Conservation (phyloP, 2,888 invertebrate species). For the Tryphoninae sp. region DNA sequence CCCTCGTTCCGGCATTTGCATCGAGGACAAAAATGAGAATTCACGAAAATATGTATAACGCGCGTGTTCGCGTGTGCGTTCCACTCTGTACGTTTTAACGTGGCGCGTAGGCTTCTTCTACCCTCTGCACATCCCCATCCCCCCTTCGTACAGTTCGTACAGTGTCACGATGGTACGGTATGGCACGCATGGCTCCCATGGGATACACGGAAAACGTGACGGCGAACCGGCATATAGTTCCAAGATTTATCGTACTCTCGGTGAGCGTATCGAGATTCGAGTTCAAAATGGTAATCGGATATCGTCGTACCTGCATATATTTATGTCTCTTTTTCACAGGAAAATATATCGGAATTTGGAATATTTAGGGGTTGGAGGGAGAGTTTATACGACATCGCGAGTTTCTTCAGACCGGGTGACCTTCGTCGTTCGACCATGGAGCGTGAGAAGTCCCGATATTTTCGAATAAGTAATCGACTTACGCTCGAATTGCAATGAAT, state of each 20-base stretch:
- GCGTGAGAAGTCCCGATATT: too few relatives aligned
- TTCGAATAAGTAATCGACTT: too few relatives aligned
- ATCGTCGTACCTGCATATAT: not conserved
- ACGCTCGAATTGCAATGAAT: too few relatives aligned
- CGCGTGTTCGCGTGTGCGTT: slow-evolving; percentile 25
- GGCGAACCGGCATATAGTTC: slow-evolving; percentile 42
- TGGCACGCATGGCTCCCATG: slow-evolving; percentile 17
- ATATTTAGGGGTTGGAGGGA: not conserved
- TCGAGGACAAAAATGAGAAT: slow-evolving; percentile 49
- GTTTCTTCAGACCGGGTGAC: too few relatives aligned
- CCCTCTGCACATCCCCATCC: not conserved
- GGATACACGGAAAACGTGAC: slow-evolving; percentile 16
- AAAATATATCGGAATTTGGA: not conserved
- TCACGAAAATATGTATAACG: slow-evolving; percentile 53
- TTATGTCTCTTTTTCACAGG: not conserved
- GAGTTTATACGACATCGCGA: too few relatives aligned
- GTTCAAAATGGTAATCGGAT: slow-evolving; percentile 34
- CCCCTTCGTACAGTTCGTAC: not conserved
- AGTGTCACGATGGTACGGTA: not conserved
- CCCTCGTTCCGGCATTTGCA: slow-evolving; percentile 47
- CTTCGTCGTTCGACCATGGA: too few relatives aligned
- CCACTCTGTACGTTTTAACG: slow-evolving; percentile 18
- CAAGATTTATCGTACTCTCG: slow-evolving; percentile 59
- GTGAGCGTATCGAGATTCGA: slow-evolving; percentile 55
- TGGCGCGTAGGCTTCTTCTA: not conserved